Evolutionary conservation across 2,113 vertebrate genomes (phyloP), one percentile per base, ranked within the genome.

Genomic region (Orycteropus afer): DNA sequence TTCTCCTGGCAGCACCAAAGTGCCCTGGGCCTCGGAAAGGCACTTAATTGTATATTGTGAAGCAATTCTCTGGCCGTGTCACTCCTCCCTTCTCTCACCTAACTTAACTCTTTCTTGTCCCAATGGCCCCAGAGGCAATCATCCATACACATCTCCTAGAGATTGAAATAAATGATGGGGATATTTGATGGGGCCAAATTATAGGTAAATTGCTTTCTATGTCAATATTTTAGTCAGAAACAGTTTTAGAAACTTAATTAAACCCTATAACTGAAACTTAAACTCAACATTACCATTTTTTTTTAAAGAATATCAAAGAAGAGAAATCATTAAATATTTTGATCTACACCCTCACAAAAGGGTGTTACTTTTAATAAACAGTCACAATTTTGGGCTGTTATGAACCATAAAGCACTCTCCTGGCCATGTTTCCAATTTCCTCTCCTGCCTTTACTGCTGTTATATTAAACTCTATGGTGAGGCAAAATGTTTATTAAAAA

Each of bases 321-420:
- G 95, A 96, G 92, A 97, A 96, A 96, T 95, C 96, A 91, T 57
- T 96, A 97, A 95, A 93, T 98, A 97, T 96, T 98, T 96, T 97
- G 97, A 98, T 98, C 96, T 97, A 96, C 96, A 93, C 95, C 61
- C 95, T 98, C 96, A 98, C 96, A 98, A 97, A 97, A 95, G 98
- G 96, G 98, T 98, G 98, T 98, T 98, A 98, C 96, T 98, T 98
- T 98, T 98, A 98, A 98, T 98, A 98, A 98, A 98, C 97, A 97
- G 98, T 96, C 96, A 97, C 98, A 96, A 98, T 98, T 98, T 98
- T 90, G 96, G 97, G 91, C 97, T 96, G 96, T 98, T 98, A 97
- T 97, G 97, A 98, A 98, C 96, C 97, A 98, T 98, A 96, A 98
- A 98, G 97, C 97, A 97, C 96, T 95, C 97, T 97, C 91, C 97